Base-by-base conservation (phyloP, 2,888 invertebrate species). In the Cryptus viduatorius region DNA sequence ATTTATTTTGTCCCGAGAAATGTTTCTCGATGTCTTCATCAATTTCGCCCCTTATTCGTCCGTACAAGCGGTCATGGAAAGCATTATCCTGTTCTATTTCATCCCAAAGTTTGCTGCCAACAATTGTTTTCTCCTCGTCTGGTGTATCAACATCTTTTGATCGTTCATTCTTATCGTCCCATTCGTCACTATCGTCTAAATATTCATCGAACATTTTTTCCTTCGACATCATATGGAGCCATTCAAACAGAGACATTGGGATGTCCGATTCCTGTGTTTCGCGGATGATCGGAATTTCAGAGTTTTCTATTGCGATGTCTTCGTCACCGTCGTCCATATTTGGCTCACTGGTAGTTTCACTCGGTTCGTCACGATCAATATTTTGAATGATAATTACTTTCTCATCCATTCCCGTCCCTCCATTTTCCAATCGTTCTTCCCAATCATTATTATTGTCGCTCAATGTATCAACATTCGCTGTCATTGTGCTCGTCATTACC, bases 261-360 rank as follows among this genome's bases (percentile, higher is more conserved):
- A 19, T 1, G 8, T 76, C 53, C 14, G 16, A 4, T 2, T 12
- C 19, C 31, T 48, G 12, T 3, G 44, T 14, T 31, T 46, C 31
- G n/a, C 14, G 16, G 48, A 31, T 1, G 19, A 14, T 31, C 31
- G 50, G 8, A 37, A 19, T 1, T 48, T 19, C 56, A 46, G 67
- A 8, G 0, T 10, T 42, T 61, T 61, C 24, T 4, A 14, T n/a
- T n/a, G 67, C 31, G 14, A 3, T 65, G 5, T 10, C 10, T 31
- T 71, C 44, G 16, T 65, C 4, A 14, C 12, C 31, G 8, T 59
- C 44, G 4, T 78, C 10, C n/a, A 59, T 64, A 37, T 59, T 50
- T 14, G 14, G 14, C 50, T 67, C 46, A 10, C 37, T 16, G 4
- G 5, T 10, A 31, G 16, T 37, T 50, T 61, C 19, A 50, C 56